Conservation (phyloP, 2,888 invertebrate genomes). For the Drosophila engyochracea region DNA sequence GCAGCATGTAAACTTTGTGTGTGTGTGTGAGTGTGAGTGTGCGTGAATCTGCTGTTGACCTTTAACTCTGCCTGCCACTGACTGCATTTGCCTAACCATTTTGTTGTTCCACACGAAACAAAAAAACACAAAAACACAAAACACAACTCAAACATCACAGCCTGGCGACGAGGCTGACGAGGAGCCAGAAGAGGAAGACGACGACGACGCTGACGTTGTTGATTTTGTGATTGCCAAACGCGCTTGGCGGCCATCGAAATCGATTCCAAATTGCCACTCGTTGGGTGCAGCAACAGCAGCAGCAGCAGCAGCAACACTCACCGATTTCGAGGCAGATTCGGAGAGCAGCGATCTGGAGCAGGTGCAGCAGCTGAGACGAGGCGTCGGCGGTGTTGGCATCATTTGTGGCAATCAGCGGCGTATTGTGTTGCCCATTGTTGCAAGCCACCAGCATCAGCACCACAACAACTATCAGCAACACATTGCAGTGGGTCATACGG, state of each 20-base stretch:
- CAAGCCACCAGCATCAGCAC: conserved; percentile 27
- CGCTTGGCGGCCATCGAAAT: conserved; percentile 69
- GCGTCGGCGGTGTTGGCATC: conserved; percentile 17
- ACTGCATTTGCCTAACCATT: conserved; percentile 59
- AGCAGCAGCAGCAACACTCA: conserved; percentile 71
- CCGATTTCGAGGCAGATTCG: conserved; percentile 88
- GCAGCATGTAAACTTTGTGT: conserved; percentile 42
- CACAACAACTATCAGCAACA: background rate
- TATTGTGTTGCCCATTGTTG: conserved; percentile 16
- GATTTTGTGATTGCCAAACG: conserved; percentile 73
- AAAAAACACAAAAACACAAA: background rate
- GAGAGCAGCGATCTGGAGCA: conserved; percentile 86
- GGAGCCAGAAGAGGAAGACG: conserved; percentile 71
- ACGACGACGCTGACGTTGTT: conserved; percentile 67
- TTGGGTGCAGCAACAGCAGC: conserved; percentile 51
- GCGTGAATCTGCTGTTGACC: conserved; percentile 35
- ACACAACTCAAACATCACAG: conserved; percentile 34
- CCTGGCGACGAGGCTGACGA: conserved; percentile 84
- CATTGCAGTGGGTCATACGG: conserved; percentile 30
- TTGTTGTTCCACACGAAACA: conserved; percentile 30
- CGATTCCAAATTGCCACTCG: conserved; percentile 28
- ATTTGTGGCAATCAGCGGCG: conserved; percentile 40
- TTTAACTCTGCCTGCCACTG: conserved; percentile 46
- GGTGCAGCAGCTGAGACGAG: conserved; percentile 69
- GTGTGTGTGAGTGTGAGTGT: conserved; percentile 24